Evolutionary conservation across 2,797 vertebrate species (phyloP).

Genomic region (Champsocephalus esox): DNA sequence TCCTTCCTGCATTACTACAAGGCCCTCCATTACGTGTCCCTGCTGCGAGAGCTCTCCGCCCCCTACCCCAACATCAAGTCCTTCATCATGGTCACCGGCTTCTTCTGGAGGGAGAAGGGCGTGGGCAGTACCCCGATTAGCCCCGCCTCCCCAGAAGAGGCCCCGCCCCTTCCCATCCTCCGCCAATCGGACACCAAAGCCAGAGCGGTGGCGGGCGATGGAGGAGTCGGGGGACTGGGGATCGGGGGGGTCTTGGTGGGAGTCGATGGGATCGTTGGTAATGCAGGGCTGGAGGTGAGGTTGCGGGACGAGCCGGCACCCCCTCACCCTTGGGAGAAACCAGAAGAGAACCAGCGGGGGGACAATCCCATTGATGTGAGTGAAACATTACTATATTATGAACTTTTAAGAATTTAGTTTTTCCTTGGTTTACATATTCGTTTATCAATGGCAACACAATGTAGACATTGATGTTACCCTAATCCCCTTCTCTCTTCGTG

Average conservation of each 20-base stretch:
- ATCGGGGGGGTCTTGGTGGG: constrained; percentile 10
- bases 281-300: constrained; percentile 42
- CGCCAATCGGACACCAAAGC: constrained; percentile 79
- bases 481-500: not conserved
- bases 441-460: not conserved
- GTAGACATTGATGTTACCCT: no score
- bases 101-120: constrained; percentile 93
- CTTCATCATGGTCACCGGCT: constrained; percentile 91
- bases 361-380: constrained; percentile 64
- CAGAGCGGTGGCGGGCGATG: constrained; percentile 1
- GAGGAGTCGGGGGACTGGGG: constrained; percentile 16
- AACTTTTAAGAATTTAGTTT: no score
- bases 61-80: constrained; percentile 97
- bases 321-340: constrained; percentile 80
- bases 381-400: not conserved
- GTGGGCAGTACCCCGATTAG: constrained; percentile 85
- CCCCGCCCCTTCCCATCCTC: constrained; percentile 81
- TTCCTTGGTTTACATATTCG: not conserved
- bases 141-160: constrained; percentile 88
- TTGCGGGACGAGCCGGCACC: constrained; percentile 64
- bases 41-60: constrained; percentile 94
- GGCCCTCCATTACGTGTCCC: constrained; percentile 97
- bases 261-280: constrained; percentile 26
- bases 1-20: constrained; percentile 99
- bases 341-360: constrained; percentile 63